Evolutionary conservation across 2,888 invertebrate species (phyloP).

Genomic region (Glyphotaelius pellucidus): DNA sequence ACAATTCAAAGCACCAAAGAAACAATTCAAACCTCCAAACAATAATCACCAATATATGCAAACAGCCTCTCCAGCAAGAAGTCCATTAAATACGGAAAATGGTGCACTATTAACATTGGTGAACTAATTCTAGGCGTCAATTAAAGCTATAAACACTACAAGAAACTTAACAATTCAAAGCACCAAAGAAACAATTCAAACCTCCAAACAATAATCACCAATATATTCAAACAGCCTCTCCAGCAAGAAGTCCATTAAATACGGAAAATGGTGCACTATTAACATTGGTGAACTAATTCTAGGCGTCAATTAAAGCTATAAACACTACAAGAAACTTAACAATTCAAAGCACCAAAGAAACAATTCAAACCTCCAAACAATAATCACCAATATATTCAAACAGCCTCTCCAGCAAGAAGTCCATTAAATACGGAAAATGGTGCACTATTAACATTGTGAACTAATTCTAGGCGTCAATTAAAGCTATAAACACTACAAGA

Average conservation of each 20-base stretch:
- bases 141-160: too few species aligned
- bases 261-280: conserved; percentile 59
- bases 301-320: too few species aligned
- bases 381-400: conserved; percentile 47
- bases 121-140: too few species aligned
- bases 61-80: conserved; percentile 51
- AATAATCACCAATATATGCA: conserved; percentile 48
- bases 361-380: conserved; percentile 47
- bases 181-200: conserved; percentile 5
- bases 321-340: too few species aligned
- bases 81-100: conserved; percentile 57
- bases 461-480: too few species aligned
- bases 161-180: background rate
- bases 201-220: conserved; percentile 52
- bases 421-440: conserved; percentile 57
- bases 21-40: conserved; percentile 47
- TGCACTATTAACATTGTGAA: conserved; percentile 57
- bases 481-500: too few species aligned
- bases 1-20: background rate
- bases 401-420: conserved; percentile 52
- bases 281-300: conserved; percentile 53
- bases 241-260: conserved; percentile 52
- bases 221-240: conserved; percentile 47
- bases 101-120: conserved; percentile 57
- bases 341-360: background rate